These are phyloP conservation scores for Bacillus rossius DNA, from an alignment of 1,140 invertebrate species.

Conservation along the genomic window DNA sequence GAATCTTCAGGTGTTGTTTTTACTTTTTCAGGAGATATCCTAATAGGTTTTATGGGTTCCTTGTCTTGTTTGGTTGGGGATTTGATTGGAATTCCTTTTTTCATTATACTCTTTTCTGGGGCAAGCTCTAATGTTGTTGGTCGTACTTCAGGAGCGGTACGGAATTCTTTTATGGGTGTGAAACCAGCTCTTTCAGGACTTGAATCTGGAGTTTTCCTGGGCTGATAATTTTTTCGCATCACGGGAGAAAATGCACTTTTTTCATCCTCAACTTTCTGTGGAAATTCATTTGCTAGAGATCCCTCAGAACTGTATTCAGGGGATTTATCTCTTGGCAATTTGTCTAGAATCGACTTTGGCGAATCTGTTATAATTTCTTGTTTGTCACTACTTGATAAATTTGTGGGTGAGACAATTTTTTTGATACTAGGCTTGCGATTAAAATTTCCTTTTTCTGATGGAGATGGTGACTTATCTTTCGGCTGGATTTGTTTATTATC, in stretches of 20 bases:
- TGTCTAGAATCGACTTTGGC: background rate
- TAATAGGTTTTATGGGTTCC: background rate
- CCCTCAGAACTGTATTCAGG: constrained; percentile 36
- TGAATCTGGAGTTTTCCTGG: constrained; percentile 19
- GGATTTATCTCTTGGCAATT: constrained; percentile 25
- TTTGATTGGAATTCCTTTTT: background rate
- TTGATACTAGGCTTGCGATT: too few relatives aligned
- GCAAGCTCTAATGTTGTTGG: constrained; percentile 1
- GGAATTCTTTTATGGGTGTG: constrained; percentile 28
- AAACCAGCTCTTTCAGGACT: constrained; percentile 31
- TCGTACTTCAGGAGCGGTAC: constrained; percentile 19
- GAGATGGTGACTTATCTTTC: constrained; percentile 2
- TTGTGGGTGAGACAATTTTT: too few relatives aligned
- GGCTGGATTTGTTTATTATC: constrained; percentile 2
- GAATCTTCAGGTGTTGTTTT: background rate
- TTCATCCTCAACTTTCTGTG: background rate
- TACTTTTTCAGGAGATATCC: background rate
- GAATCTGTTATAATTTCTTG: background rate
- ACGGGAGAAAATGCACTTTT: background rate
- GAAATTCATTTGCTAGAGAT: constrained; percentile 29
- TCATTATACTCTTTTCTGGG: background rate
- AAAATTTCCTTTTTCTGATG: constrained; percentile 4
- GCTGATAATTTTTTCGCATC: background rate
- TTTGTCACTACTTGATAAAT: background rate
- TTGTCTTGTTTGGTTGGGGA: background rate